Evolutionary conservation across 2,888 invertebrate species (phyloP), one percentile per base, ranked within the genome.

Genomic region (Melinaea marsaeus): DNA sequence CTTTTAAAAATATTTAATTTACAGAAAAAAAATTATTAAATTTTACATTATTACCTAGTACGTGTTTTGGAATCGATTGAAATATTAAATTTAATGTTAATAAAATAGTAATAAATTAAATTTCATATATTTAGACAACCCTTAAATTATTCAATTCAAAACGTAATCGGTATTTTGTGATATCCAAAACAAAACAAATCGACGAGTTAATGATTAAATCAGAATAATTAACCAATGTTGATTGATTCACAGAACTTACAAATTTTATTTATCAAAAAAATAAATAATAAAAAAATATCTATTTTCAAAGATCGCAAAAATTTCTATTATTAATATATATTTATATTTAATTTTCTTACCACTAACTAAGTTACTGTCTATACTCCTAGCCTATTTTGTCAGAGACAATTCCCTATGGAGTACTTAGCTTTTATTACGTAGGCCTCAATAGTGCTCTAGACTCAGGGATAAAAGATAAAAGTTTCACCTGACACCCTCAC

Each of bases 171-270:
- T 77, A 75, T 55, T 48, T 55, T 62, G 79, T 82, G 81, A 80
- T 81, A 81, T 81, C 81, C 81, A 78, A 7, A 79, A 71, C 80
- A 80, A 80, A 81, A 77, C 71, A 76, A 79, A 84, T 84, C 80
- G 78, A 83, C 77, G 74, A 72, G 60, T 64, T 66, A 68, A 69
- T 66, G 68, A 60, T 62, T 67, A 66, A 61, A 61, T 48, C 56
- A 55, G 22, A 51, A 9, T 51, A 51, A 51, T 51, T 32, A 51
- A 51, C 0, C 51, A 51, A 3, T 7, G 9, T 51, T 51, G 9
- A 51, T 51, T 32, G 32, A 6, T 7, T 32, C 3, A 7, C 22
- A 51, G 32, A 51, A 51, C 1, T 32, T 32, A 11, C 9, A 42
- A 7, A 9, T 9, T 2, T 42, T 9, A 9, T 9, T 9, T 42